phyloP scores from a whole-genome alignment of 2,797 vertebrate species.

The Gephyroberyx darwinii region DNA sequence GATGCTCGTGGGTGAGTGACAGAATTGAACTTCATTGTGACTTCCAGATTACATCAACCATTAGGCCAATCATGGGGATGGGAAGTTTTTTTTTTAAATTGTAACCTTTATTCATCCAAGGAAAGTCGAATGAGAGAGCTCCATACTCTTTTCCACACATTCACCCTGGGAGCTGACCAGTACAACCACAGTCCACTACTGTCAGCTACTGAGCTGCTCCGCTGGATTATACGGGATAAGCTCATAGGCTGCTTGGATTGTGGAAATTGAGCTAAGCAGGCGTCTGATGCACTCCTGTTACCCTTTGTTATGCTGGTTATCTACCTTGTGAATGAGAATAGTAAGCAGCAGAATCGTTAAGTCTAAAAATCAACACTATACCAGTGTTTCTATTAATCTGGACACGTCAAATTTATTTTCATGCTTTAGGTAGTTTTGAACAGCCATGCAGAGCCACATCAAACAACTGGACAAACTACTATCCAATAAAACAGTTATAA shows the following conservation, averaged over 20 bases:
- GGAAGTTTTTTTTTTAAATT: neutral
- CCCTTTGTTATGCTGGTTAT: too few relatives aligned
- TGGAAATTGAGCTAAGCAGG: neutral
- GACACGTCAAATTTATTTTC: too few relatives aligned
- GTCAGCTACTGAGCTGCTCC: too few relatives aligned
- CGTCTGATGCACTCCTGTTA: neutral
- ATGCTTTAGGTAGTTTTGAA: too few relatives aligned
- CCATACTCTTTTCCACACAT: neutral
- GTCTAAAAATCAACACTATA: too few relatives aligned
- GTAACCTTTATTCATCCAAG: neutral
- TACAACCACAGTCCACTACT: neutral
- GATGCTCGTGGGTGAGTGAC: slow-evolving; percentile 86
- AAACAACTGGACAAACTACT: too few relatives aligned
- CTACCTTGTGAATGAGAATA: too few relatives aligned
- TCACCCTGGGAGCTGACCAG: neutral
- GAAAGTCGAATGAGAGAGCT: neutral
- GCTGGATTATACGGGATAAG: neutral
- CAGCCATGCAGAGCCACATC: too few relatives aligned
- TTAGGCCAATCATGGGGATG: neutral
- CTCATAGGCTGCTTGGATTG: neutral
- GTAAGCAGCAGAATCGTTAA: too few relatives aligned
- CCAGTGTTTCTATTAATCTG: too few relatives aligned
- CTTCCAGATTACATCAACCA: neutral
- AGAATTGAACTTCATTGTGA: neutral
- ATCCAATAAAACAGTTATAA: too few relatives aligned